These are phyloP conservation scores for Eriocheir sinensis DNA, from an alignment of 1,140 invertebrate genomes.

Conservation along the genomic window DNA sequence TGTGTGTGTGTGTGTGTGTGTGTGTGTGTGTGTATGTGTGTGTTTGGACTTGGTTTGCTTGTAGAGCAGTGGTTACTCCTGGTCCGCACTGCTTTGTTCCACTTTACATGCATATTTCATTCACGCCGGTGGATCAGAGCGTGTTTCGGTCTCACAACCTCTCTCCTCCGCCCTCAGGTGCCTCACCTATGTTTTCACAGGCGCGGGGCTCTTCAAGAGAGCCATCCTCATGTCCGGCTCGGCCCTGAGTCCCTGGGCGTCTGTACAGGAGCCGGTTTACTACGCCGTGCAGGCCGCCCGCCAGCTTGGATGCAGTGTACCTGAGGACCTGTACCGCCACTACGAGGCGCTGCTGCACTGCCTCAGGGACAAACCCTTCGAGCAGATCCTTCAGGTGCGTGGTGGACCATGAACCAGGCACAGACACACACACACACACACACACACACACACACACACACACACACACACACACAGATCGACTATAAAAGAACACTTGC, in stretches of 20 bases:
- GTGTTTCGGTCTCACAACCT: not conserved
- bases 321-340: constrained; percentile 67
- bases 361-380: constrained; percentile 80
- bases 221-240: constrained; percentile 70
- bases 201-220: constrained; percentile 80
- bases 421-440: constrained; percentile 32
- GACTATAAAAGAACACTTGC: not conserved
- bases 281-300: constrained; percentile 82
- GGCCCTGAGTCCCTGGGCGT: constrained; percentile 66
- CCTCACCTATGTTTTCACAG: constrained; percentile 81
- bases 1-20: constrained; percentile 44
- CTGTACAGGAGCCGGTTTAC: constrained; percentile 80
- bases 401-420: not conserved
- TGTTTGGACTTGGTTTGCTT: not conserved
- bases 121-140: not conserved
- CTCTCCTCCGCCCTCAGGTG: not conserved
- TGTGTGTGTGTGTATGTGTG: constrained; percentile 31
- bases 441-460: not conserved
- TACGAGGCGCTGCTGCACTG: constrained; percentile 78
- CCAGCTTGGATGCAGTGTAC: constrained; percentile 81
- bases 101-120: constrained; percentile 23
- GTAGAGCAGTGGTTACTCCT: not conserved
- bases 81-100: not conserved
- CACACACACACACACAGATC: not conserved
- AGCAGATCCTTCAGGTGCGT: constrained; percentile 81